A percentile compares a stretch with the other conserved stretches of the same genome.
These are phyloP conservation scores for Pipistrellus kuhlii DNA, from an alignment of 2,797 vertebrate genomes.

Conservation along the genomic window DNA sequence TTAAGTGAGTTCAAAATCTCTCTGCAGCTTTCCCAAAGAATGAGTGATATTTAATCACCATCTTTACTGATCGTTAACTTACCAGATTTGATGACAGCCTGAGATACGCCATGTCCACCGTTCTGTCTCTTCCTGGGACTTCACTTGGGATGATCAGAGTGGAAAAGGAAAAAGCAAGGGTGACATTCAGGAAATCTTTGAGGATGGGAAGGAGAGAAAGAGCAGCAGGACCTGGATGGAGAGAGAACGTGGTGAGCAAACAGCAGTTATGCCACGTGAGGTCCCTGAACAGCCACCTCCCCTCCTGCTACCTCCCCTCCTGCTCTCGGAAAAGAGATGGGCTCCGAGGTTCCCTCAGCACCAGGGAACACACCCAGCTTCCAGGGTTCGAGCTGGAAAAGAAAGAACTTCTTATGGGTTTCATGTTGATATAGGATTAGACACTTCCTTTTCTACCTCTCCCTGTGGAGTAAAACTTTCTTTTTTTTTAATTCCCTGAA, in stretches of 20 bases:
- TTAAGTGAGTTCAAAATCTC: neutral
- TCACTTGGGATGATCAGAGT: neutral
- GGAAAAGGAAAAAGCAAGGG: neutral
- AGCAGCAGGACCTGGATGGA: neutral
- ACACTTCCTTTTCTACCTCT: neutral
- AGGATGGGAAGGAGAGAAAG: neutral
- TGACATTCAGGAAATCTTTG: neutral
- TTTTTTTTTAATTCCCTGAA: conserved; percentile 45
- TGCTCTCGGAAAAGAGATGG: neutral
- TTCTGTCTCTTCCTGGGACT: conserved; percentile 12
- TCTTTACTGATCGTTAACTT: conserved; percentile 27
- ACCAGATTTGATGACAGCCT: conserved; percentile 35
- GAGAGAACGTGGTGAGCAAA: neutral
- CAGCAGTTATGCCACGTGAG: fast-evolving
- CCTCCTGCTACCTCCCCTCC: neutral
- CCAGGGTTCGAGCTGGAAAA: neutral
- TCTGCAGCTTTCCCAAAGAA: neutral
- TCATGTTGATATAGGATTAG: neutral
- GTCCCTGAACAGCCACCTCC: neutral
- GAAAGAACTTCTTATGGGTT: neutral
- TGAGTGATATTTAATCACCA: neutral
- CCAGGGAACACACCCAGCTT: neutral
- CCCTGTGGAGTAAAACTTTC: conserved; percentile 10
- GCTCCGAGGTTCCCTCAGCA: neutral
- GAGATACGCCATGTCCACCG: neutral